These are phyloP conservation scores for Petromus typicus DNA, from an alignment of 2,113 vertebrate species.

Conservation along the genomic window DNA sequence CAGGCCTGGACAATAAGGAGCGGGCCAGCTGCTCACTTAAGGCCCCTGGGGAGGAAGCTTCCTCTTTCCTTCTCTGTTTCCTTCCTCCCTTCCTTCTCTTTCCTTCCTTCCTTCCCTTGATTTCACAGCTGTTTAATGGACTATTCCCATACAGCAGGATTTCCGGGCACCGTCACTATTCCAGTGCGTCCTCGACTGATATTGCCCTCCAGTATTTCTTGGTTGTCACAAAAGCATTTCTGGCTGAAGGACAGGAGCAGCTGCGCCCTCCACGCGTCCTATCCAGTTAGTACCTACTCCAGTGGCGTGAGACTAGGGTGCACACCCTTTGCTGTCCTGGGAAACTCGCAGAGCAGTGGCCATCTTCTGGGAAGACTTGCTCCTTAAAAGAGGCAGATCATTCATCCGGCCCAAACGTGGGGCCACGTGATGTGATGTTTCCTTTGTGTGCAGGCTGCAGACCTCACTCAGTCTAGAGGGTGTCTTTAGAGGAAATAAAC, in stretches of 20 bases:
- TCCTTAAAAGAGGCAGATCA: not conserved
- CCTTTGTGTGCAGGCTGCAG: too few species aligned
- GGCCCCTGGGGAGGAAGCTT: too few species aligned
- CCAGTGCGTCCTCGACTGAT: accelerated
- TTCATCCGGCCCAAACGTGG: not conserved
- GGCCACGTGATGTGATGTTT: not conserved
- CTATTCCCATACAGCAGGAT: not conserved
- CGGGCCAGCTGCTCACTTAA: not conserved
- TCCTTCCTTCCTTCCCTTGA: not conserved
- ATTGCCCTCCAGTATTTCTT: not conserved
- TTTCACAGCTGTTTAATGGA: not conserved
- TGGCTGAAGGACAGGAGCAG: not conserved
- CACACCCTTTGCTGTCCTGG: not conserved
- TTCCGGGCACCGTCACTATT: not conserved
- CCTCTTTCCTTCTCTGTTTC: not conserved
- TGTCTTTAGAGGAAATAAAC: not conserved
- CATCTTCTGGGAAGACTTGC: too few species aligned
- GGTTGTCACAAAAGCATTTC: not conserved
- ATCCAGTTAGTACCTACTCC: too few species aligned
- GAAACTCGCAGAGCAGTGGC: too few species aligned
- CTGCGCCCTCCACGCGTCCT: not conserved
- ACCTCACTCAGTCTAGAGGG: too few species aligned
- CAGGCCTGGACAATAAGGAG: not conserved
- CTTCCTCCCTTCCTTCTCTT: not conserved
- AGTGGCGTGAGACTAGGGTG: not conserved